Conservation (phyloP, 2,888 invertebrate genomes). For the Volucella inflata region DNA sequence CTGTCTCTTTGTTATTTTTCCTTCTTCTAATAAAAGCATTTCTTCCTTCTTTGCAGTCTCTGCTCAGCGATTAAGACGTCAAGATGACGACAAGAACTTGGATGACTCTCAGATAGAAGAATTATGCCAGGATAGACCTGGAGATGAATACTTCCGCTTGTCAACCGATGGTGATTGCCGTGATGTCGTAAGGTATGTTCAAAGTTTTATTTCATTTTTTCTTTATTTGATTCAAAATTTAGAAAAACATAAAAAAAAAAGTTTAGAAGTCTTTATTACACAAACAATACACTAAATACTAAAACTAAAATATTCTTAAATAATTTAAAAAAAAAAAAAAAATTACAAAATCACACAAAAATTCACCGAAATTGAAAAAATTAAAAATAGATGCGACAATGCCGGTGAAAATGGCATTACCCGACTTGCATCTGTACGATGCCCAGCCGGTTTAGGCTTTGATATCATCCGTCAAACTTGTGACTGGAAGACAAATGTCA, state of each 20-base stretch:
- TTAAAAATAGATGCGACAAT: slow-evolving; percentile 91
- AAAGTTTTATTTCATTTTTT: slow-evolving; percentile 2
- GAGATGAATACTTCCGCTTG: slow-evolving; percentile 95
- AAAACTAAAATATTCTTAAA: slow-evolving; percentile 65
- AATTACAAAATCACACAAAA: slow-evolving; percentile 52
- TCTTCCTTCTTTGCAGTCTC: slow-evolving; percentile 83
- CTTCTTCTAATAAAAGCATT: slow-evolving; percentile 17
- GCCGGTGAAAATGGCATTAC: slow-evolving; percentile 94
- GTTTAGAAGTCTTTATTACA: slow-evolving; percentile 34
- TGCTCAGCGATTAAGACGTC: slow-evolving; percentile 86
- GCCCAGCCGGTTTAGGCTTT: slow-evolving; percentile 95
- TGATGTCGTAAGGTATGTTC: slow-evolving; percentile 93
- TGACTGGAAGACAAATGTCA: slow-evolving; percentile 98
- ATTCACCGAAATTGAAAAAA: slow-evolving; percentile 18
- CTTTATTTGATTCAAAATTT: slow-evolving; percentile 2
- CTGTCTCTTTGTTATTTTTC: neutral
- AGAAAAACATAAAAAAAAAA: slow-evolving; percentile 37
- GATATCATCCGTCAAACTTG: slow-evolving; percentile 97
- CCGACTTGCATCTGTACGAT: slow-evolving; percentile 94
- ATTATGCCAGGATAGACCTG: slow-evolving; percentile 93
- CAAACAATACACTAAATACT: slow-evolving; percentile 41
- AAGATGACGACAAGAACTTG: slow-evolving; percentile 87
- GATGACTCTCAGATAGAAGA: slow-evolving; percentile 90
- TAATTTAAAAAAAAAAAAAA: slow-evolving; percentile 31
- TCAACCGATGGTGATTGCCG: slow-evolving; percentile 94